These are phyloP conservation scores for Dyspetes luteomarginatus DNA, from an alignment of 2,888 invertebrate genomes.

Conservation along the genomic window DNA sequence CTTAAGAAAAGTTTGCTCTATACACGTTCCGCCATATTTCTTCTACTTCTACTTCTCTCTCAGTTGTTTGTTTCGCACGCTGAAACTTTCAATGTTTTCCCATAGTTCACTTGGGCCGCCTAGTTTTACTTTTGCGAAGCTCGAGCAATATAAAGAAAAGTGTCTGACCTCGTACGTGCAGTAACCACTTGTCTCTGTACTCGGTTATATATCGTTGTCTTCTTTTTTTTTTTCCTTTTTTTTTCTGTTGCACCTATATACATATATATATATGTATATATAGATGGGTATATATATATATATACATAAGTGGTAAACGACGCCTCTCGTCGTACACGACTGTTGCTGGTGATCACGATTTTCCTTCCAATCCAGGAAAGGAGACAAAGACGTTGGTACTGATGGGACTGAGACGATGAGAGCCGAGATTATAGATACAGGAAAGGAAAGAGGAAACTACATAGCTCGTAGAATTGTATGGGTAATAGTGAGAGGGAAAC, in stretches of 20 bases:
- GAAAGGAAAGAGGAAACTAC: conserved; percentile 35
- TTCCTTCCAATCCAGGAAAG: conserved; percentile 6
- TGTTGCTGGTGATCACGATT: conserved; percentile 41
- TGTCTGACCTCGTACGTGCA: conserved; percentile 51
- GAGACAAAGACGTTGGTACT: conserved; percentile 27
- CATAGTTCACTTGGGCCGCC: conserved; percentile 30
- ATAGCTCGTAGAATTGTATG: conserved; percentile 10
- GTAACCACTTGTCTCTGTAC: conserved; percentile 53
- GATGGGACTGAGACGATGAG: conserved; percentile 32
- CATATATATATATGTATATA: not conserved
- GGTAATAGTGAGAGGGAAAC: conserved; percentile 19
- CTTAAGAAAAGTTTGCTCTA: conserved; percentile 11
- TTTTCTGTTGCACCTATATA: not conserved
- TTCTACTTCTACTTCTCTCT: conserved; percentile 11
- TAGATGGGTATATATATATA: not conserved
- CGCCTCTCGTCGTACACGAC: not conserved
- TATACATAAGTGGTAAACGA: not conserved
- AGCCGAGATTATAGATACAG: conserved; percentile 39
- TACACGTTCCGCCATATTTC: conserved; percentile 12
- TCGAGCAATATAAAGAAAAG: conserved; percentile 37
- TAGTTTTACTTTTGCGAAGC: conserved; percentile 22
- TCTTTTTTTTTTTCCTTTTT: conserved; percentile 1
- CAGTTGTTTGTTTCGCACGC: conserved; percentile 10
- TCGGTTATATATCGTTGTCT: conserved; percentile 23
- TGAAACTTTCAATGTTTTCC: conserved; percentile 57